These are phyloP conservation scores for Vulpes vulpes DNA, from an alignment of 2,113 vertebrate genomes.

Conservation along the genomic window DNA sequence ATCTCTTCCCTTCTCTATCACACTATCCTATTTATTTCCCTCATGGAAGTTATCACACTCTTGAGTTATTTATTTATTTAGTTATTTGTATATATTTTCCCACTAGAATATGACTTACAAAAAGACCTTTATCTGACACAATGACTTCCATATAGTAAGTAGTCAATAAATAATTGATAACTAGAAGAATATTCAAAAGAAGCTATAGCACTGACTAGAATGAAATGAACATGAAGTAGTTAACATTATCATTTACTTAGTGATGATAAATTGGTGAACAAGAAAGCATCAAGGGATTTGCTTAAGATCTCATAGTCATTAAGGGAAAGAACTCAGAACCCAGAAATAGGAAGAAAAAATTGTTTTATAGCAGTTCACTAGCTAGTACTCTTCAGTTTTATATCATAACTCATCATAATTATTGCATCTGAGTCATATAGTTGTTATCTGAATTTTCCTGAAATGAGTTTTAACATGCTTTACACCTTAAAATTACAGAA, in stretches of 20 bases:
- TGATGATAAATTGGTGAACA: background rate
- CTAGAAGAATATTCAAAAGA: background rate
- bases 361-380: background rate
- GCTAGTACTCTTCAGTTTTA: background rate
- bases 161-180: background rate
- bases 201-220: background rate
- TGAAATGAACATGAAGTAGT: background rate
- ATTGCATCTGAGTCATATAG: background rate
- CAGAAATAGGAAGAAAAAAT: background rate
- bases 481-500: background rate
- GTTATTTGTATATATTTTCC: background rate
- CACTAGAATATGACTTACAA: background rate
- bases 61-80: background rate
- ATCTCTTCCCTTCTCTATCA: background rate
- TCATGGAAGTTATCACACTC: background rate
- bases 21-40: background rate
- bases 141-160: background rate
- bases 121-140: background rate
- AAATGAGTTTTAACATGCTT: background rate
- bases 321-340: background rate
- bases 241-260: background rate
- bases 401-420: background rate
- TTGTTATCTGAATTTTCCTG: background rate
- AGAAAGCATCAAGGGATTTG: conserved; percentile 1
- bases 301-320: background rate